These are phyloP conservation scores for Oscheius sp. DNA, from an alignment of 2,888 invertebrate species.

Conservation along the genomic window DNA sequence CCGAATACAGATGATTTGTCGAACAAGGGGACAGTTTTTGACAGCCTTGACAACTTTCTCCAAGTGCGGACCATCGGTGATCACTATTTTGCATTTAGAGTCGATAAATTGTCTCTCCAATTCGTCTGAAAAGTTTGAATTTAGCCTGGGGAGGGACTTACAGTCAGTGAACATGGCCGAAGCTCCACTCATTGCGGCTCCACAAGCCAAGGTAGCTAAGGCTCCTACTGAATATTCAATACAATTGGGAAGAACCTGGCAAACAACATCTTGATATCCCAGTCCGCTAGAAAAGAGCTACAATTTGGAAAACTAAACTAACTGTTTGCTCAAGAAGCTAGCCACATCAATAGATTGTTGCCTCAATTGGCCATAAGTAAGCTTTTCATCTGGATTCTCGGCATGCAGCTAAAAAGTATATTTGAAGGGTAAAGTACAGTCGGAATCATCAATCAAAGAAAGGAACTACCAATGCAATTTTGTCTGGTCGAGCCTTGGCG, in stretches of 20 bases:
- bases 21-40: slow-evolving; percentile 35
- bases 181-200: slow-evolving; percentile 56
- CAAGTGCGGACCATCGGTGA: slow-evolving; percentile 42
- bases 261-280: slow-evolving; percentile 49
- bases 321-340: slow-evolving; percentile 10
- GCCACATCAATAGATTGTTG: not conserved
- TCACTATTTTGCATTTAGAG: slow-evolving; percentile 34
- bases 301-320: not conserved
- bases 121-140: slow-evolving; percentile 38
- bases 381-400: slow-evolving; percentile 10
- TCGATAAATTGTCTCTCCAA: slow-evolving; percentile 51
- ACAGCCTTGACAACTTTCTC: slow-evolving; percentile 44
- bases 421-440: not conserved
- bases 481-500: not conserved
- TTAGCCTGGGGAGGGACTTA: slow-evolving; percentile 14
- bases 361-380: not conserved
- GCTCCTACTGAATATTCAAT: slow-evolving; percentile 51
- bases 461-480: slow-evolving; percentile 3
- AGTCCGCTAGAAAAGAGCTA: slow-evolving; percentile 34
- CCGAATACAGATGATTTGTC: not conserved
- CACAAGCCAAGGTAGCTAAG: slow-evolving; percentile 40
- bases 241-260: slow-evolving; percentile 57
- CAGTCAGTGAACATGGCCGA: slow-evolving; percentile 58
- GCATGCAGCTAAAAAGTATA: slow-evolving; percentile 20
- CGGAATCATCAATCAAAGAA: no score